A percentile compares a stretch with the other conserved stretches of the same genome.
Conservation (phyloP, 2,797 vertebrate species). For the Bryconaethiops microstoma region DNA sequence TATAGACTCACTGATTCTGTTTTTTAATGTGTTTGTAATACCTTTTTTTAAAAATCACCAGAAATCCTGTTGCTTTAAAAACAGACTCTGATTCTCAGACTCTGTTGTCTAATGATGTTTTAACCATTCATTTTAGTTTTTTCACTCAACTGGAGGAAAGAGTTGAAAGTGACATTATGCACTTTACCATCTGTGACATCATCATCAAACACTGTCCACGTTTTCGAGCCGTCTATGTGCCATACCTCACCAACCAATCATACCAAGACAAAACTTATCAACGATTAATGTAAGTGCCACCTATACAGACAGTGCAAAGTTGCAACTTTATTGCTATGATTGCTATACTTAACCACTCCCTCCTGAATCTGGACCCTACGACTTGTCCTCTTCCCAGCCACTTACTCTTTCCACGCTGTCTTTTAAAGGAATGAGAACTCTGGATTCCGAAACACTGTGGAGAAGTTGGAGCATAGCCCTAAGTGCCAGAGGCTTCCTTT, state of each 20-base stretch:
- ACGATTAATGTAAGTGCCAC: constrained; percentile 85
- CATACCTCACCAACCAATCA: constrained; percentile 97
- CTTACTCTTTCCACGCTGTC: neutral
- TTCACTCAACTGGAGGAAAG: constrained; percentile 92
- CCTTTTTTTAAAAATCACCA: too few species aligned
- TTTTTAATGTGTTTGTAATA: too few species aligned
- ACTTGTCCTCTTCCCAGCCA: neutral
- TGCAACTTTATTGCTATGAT: too few species aligned
- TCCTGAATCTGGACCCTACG: neutral
- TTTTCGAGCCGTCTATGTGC: constrained; percentile 91
- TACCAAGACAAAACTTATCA: constrained; percentile 96
- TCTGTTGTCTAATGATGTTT: neutral
- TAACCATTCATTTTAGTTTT: constrained; percentile 77
- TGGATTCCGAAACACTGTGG: constrained; percentile 86
- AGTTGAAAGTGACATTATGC: constrained; percentile 86
- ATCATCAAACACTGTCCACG: constrained; percentile 84
- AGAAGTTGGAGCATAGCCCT: constrained; percentile 87
- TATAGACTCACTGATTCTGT: too few species aligned
- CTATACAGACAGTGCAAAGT: neutral
- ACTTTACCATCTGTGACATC: constrained; percentile 91
- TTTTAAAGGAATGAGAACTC: constrained; percentile 82
- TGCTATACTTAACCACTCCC: neutral
- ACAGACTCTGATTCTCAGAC: too few species aligned
- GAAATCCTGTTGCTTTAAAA: too few species aligned
- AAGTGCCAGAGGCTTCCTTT: constrained; percentile 93